These are phyloP conservation scores for Condylura cristata DNA, from an alignment of 2,113 vertebrate genomes.

Conservation along the genomic window DNA sequence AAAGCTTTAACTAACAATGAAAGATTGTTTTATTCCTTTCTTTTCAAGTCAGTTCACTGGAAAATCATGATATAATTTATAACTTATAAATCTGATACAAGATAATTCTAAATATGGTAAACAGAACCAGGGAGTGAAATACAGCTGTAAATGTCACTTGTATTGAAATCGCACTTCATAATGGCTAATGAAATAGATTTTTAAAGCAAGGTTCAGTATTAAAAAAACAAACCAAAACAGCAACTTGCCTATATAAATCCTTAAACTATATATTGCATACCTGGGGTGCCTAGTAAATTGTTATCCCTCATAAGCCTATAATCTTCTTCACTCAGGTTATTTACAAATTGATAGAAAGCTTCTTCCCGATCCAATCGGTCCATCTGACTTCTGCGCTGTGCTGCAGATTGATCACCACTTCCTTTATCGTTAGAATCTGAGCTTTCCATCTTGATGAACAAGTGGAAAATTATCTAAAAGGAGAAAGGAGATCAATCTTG, in stretches of 20 bases:
- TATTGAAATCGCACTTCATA: conserved; percentile 15
- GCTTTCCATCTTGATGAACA: conserved; percentile 92
- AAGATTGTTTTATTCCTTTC: background rate
- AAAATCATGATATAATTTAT: conserved; percentile 11
- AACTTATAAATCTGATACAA: background rate
- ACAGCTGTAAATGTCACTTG: background rate
- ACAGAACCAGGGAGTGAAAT: conserved; percentile 30
- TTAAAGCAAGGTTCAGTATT: background rate
- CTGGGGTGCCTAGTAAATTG: conserved; percentile 97
- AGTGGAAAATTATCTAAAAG: conserved; percentile 83
- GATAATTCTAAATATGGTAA: conserved; percentile 33
- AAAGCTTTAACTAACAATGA: conserved; percentile 14
- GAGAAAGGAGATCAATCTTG: conserved; percentile 69
- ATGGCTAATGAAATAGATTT: conserved; percentile 29
- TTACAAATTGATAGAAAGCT: conserved; percentile 99
- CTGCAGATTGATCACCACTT: conserved; percentile 92
- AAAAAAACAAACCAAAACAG: background rate
- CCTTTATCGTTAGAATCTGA: conserved; percentile 94
- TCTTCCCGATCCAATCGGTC: conserved; percentile 96
- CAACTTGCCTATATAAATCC: conserved; percentile 43
- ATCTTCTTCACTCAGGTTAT: conserved; percentile 98
- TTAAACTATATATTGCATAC: conserved; percentile 82
- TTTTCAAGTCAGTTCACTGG: background rate
- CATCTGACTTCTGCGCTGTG: conserved; percentile 94
- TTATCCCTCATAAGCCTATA: conserved; percentile 99